phyloP scores from a whole-genome alignment of 2,888 invertebrate genomes.

The Bursaphelenchus okinawaensis region DNA sequence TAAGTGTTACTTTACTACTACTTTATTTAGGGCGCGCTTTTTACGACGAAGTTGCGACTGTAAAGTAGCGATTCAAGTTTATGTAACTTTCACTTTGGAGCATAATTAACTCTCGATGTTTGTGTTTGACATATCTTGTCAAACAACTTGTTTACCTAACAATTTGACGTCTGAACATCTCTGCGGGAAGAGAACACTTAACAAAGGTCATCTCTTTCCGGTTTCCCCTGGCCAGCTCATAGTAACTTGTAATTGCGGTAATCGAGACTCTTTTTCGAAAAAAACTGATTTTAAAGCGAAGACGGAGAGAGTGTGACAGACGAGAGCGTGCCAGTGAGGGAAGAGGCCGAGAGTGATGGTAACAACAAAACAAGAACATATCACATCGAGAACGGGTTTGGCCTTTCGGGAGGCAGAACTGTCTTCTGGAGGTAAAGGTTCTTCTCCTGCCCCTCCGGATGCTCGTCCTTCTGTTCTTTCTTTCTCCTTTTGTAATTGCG shows the following conservation, averaged over 20 bases:
- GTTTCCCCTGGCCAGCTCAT: neutral
- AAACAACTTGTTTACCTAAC: neutral
- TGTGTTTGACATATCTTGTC: too few species aligned
- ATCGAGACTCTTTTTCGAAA: neutral
- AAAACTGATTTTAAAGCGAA: neutral
- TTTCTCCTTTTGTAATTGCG: neutral
- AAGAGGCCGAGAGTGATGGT: neutral
- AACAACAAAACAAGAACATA: neutral
- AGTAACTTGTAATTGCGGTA: neutral
- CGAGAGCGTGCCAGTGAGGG: neutral
- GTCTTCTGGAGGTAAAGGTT: neutral
- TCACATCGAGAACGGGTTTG: neutral
- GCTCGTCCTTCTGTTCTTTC: neutral
- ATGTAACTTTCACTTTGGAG: too few species aligned
- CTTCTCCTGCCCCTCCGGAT: neutral
- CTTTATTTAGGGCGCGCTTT: too few species aligned
- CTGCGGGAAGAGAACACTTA: neutral
- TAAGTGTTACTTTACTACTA: too few species aligned
- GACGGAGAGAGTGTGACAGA: too few species aligned
- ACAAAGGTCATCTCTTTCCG: neutral
- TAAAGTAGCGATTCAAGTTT: too few species aligned
- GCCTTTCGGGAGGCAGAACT: conserved; percentile 2
- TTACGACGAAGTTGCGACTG: too few species aligned
- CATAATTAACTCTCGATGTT: too few species aligned
- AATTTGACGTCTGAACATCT: neutral